Conservation (phyloP, 2,113 vertebrate genomes). For the Dicaeum eximium region DNA sequence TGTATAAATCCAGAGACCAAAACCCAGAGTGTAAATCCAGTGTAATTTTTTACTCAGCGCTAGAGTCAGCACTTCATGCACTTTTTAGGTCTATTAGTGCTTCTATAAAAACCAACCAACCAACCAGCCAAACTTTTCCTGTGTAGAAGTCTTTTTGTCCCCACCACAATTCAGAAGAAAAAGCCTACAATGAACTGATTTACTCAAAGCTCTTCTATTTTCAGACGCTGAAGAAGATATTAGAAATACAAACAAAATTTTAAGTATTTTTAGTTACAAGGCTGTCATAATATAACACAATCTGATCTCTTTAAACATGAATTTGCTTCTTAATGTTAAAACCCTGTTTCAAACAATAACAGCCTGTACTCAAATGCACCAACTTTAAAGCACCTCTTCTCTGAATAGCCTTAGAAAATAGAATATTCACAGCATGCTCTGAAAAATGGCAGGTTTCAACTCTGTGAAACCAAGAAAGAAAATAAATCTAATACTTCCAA, state of each 20-base stretch:
- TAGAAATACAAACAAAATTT: neutral
- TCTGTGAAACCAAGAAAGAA: neutral
- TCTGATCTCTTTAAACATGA: neutral
- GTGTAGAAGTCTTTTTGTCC: neutral
- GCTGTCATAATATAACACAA: neutral
- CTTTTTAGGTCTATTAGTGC: neutral
- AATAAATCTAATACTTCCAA: neutral
- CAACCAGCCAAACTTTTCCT: neutral
- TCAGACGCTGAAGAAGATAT: neutral
- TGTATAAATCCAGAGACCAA: neutral
- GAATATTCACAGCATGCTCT: constrained; percentile 5
- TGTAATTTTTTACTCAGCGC: neutral
- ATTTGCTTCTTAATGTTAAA: neutral
- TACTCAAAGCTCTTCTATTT: neutral
- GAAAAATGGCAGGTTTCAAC: neutral
- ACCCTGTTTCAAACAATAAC: neutral
- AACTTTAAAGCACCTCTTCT: neutral
- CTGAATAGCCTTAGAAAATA: neutral
- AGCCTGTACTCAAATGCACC: neutral
- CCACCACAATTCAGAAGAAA: neutral
- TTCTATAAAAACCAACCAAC: neutral
- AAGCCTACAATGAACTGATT: neutral
- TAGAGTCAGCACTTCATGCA: neutral
- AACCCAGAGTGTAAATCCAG: neutral
- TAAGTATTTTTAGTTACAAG: neutral